These are phyloP conservation scores for Amphiprion percula DNA, from an alignment of 2,113 vertebrate genomes.

Conservation along the genomic window DNA sequence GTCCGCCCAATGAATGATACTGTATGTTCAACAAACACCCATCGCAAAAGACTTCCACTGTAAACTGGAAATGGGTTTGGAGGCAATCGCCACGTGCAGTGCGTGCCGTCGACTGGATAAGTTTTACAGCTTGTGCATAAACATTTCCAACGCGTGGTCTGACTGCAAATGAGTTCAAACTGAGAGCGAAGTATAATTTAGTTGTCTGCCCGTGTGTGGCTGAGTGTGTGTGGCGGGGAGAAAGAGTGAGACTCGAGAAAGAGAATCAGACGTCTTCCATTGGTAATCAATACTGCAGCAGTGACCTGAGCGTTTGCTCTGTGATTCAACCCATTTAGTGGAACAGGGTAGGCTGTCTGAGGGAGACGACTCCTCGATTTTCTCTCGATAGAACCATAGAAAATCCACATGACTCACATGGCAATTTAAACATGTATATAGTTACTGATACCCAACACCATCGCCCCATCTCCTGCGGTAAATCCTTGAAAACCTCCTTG, in stretches of 20 bases:
- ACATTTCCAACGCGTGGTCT: conserved; percentile 18
- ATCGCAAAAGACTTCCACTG: conserved; percentile 39
- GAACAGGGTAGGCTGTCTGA: conserved; percentile 65
- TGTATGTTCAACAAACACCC: conserved; percentile 54
- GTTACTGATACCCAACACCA: conserved; percentile 19
- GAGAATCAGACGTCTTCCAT: conserved; percentile 77
- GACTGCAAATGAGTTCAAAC: conserved; percentile 39
- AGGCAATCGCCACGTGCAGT: conserved; percentile 10
- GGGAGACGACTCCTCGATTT: conserved; percentile 73
- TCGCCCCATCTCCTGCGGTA: not conserved
- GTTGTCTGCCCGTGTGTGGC: conserved; percentile 5
- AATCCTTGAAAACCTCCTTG: conserved; percentile 10
- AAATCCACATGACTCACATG: conserved; percentile 43
- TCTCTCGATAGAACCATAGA: conserved; percentile 53
- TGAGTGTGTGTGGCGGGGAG: conserved; percentile 25
- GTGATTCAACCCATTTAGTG: conserved; percentile 80
- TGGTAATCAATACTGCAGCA: conserved; percentile 84
- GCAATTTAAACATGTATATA: conserved; percentile 36
- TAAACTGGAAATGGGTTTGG: conserved; percentile 38
- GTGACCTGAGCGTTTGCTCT: conserved; percentile 76
- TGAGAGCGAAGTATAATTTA: conserved; percentile 21
- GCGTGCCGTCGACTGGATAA: not conserved
- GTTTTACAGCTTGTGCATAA: conserved; percentile 30
- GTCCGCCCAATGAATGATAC: conserved; percentile 69
- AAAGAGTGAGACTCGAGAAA: conserved; percentile 67